Percentiles rank a stretch among this genome's conserved stretches.
Evolutionary conservation across 2,888 invertebrate species (phyloP).

Genomic region (Macroteleia sp.): DNA sequence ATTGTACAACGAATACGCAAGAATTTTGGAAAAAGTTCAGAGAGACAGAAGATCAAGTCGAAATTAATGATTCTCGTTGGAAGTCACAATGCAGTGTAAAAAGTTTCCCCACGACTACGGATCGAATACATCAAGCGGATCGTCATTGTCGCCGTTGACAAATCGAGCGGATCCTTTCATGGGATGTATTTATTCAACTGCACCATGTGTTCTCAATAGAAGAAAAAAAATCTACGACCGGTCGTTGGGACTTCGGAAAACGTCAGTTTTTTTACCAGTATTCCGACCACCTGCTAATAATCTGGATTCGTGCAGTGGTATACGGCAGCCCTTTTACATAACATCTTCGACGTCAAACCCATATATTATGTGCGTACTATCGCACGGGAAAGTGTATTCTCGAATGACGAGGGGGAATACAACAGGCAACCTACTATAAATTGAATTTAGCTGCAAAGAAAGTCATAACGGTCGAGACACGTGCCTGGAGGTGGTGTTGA

Average conservation of each 20-base stretch:
- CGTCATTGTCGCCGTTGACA: conserved; percentile 56
- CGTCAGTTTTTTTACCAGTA: conserved; percentile 22
- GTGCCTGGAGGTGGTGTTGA: conserved; percentile 4
- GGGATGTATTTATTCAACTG: conserved; percentile 53
- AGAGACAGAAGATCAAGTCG: no score
- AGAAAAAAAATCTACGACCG: conserved; percentile 9
- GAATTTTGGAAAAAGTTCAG: no score
- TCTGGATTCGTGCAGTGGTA: conserved; percentile 22
- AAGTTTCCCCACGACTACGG: no score
- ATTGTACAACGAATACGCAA: no score
- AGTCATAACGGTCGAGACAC: conserved; percentile 47
- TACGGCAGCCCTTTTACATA: conserved; percentile 38
- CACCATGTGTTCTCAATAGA: conserved; percentile 47
- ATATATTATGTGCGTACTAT: conserved; percentile 34
- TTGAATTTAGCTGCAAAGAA: conserved; percentile 50
- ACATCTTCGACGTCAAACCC: conserved; percentile 5
- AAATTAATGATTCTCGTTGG: no score
- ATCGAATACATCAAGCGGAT: no score
- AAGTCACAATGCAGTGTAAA: no score
- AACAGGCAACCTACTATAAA: conserved; percentile 49
- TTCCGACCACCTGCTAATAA: conserved; percentile 56
- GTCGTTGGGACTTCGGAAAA: conserved; percentile 11
- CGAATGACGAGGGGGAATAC: conserved; percentile 17
- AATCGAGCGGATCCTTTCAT: conserved; percentile 57
- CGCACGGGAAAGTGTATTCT: conserved; percentile 26